phyloP scores from a whole-genome alignment of 2,797 vertebrate genomes.

The Micropoecilia bifurca region DNA sequence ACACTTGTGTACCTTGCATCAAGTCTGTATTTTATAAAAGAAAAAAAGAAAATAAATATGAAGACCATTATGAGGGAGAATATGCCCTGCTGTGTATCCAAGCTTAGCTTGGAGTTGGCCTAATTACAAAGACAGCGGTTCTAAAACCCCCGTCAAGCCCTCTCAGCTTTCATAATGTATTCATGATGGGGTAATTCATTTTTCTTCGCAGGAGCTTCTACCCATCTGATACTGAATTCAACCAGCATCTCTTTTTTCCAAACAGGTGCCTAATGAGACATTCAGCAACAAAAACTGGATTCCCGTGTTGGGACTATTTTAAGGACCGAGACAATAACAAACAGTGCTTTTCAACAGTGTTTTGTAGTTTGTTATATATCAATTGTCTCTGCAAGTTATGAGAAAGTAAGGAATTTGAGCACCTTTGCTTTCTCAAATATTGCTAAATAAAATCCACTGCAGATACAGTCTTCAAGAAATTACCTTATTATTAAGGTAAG shows the following conservation, averaged over 20 bases:
- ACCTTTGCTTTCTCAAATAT: neutral
- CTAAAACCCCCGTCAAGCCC: conserved; percentile 33
- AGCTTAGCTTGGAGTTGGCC: conserved; percentile 49
- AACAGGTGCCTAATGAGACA: conserved; percentile 61
- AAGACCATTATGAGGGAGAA: conserved; percentile 52
- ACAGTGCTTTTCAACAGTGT: neutral
- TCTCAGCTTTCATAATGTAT: conserved; percentile 53
- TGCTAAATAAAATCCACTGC: neutral
- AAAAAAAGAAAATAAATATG: conserved; percentile 7
- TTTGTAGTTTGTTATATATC: neutral
- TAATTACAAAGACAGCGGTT: conserved; percentile 56
- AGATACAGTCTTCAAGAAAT: neutral
- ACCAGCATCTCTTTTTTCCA: conserved; percentile 34
- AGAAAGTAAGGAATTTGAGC: neutral
- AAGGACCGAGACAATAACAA: no score
- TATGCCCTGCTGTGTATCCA: conserved; percentile 37
- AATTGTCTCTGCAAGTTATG: neutral
- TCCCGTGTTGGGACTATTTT: conserved; percentile 8
- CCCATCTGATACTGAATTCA: conserved; percentile 31
- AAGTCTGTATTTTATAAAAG: conserved; percentile 37
- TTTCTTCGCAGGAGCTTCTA: conserved; percentile 28
- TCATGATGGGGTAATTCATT: conserved; percentile 51
- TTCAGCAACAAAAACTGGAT: conserved; percentile 29
- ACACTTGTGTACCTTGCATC: conserved; percentile 28
- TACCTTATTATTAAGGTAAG: neutral